Conservation (phyloP, 2,113 vertebrate genomes). For the Seriola dumerili region DNA sequence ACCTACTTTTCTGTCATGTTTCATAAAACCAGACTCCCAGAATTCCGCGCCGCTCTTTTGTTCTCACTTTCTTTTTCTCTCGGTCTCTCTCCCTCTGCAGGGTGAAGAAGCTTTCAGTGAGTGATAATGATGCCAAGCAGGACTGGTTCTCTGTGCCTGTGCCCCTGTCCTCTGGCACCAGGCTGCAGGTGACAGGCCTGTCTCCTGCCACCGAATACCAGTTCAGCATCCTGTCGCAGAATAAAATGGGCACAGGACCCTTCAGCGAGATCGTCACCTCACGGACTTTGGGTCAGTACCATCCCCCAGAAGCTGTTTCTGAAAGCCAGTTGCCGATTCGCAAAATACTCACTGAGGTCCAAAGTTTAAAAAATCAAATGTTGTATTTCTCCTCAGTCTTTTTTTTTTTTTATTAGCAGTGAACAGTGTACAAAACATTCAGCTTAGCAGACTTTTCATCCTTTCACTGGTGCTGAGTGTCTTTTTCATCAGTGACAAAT, state of each 20-base stretch:
- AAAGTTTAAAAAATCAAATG: neutral
- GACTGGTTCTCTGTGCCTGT: slow-evolving; percentile 90
- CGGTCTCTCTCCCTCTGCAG: slow-evolving; percentile 75
- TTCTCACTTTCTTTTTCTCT: slow-evolving; percentile 55
- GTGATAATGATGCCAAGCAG: slow-evolving; percentile 77
- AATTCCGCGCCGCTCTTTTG: slow-evolving; percentile 61
- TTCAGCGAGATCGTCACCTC: slow-evolving; percentile 91
- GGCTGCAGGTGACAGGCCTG: slow-evolving; percentile 88
- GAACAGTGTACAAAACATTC: neutral
- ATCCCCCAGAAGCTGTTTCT: neutral
- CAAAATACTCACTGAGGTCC: neutral
- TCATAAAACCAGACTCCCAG: slow-evolving; percentile 63
- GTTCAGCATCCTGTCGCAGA: slow-evolving; percentile 94
- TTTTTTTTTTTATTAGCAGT: neutral
- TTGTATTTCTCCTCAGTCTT: neutral
- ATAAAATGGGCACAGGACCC: slow-evolving; percentile 93
- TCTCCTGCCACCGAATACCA: slow-evolving; percentile 89
- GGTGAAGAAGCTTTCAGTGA: slow-evolving; percentile 84
- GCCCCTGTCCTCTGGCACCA: slow-evolving; percentile 77
- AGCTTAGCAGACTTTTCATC: slow-evolving; percentile 1
- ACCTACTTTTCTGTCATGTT: slow-evolving; percentile 80
- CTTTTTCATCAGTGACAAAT: neutral
- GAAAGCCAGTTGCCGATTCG: neutral
- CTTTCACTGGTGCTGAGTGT: neutral
- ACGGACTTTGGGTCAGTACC: slow-evolving; percentile 87